Conservation (phyloP, 2,113 vertebrate species). For the Gymnobelideus leadbeateri region DNA sequence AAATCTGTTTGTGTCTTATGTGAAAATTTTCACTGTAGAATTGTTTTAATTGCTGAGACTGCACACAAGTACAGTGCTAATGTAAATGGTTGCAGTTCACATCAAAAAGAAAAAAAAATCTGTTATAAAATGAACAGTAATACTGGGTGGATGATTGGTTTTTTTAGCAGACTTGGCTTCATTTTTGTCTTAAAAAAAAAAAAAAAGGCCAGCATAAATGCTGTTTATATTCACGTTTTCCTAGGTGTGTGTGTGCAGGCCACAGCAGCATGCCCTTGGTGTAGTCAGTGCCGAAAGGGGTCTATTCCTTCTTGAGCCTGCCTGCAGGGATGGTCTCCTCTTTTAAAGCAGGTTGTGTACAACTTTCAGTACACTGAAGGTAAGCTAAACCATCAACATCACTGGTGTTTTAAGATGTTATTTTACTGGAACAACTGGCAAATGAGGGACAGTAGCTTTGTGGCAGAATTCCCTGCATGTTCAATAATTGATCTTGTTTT, state of each 20-base stretch:
- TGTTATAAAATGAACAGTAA: slow-evolving; percentile 84
- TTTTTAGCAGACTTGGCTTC: slow-evolving; percentile 90
- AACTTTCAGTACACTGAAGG: slow-evolving; percentile 96
- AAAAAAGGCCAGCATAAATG: slow-evolving; percentile 93
- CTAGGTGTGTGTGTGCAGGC: slow-evolving; percentile 95
- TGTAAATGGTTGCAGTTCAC: slow-evolving; percentile 88
- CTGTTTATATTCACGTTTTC: slow-evolving; percentile 95
- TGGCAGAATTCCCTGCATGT: slow-evolving; percentile 89
- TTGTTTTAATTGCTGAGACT: slow-evolving; percentile 91
- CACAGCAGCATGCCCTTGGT: slow-evolving; percentile 93
- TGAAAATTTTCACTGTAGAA: slow-evolving; percentile 89
- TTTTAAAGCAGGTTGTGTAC: slow-evolving; percentile 96
- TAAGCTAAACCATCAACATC: slow-evolving; percentile 93
- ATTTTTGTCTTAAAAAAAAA: slow-evolving; percentile 87
- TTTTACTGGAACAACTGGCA: slow-evolving; percentile 86
- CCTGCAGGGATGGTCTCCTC: slow-evolving; percentile 93
- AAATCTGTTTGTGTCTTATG: slow-evolving; percentile 89
- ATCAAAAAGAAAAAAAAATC: slow-evolving; percentile 80
- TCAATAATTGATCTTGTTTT: slow-evolving; percentile 85
- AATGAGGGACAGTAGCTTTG: slow-evolving; percentile 84
- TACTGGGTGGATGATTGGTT: slow-evolving; percentile 89
- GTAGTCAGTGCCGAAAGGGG: slow-evolving; percentile 94
- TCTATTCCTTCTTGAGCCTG: slow-evolving; percentile 93
- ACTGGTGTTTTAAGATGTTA: slow-evolving; percentile 87
- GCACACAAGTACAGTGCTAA: slow-evolving; percentile 88